Percentiles rank a stretch among this genome's conserved stretches.
Conservation (phyloP, 1,140 invertebrate genomes). For the Drosophila orena region DNA sequence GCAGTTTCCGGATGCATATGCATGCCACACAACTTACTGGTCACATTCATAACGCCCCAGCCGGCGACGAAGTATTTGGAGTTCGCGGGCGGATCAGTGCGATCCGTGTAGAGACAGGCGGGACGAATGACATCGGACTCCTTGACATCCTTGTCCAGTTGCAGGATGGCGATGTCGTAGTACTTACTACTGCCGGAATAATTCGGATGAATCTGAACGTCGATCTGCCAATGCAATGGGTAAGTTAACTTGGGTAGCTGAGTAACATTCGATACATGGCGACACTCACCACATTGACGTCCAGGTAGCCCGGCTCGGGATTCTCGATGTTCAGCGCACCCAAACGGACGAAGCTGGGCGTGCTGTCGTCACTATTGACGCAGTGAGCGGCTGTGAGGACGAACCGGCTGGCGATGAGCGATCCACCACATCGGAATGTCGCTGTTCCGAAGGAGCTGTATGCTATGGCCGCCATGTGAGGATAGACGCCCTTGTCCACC, state of each 20-base stretch:
- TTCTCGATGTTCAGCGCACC: slow-evolving; percentile 58
- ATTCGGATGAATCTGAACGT: slow-evolving; percentile 55
- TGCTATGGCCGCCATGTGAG: slow-evolving; percentile 79
- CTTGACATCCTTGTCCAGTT: slow-evolving; percentile 47
- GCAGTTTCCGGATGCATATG: too few species aligned
- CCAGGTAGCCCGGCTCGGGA: slow-evolving; percentile 22
- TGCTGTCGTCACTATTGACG: slow-evolving; percentile 79
- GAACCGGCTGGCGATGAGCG: slow-evolving; percentile 84
- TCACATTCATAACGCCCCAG: slow-evolving; percentile 67
- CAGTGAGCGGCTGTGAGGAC: slow-evolving; percentile 92
- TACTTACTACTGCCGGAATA: slow-evolving; percentile 66
- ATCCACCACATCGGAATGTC: slow-evolving; percentile 85
- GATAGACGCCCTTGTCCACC: slow-evolving; percentile 63
- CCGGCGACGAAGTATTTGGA: slow-evolving; percentile 60
- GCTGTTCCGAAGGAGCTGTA: slow-evolving; percentile 31
- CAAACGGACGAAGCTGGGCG: slow-evolving; percentile 61
- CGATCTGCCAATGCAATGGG: slow-evolving; percentile 6
- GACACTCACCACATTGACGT: slow-evolving; percentile 50
- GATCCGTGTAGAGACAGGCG: slow-evolving; percentile 63
- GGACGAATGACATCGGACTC: slow-evolving; percentile 35
- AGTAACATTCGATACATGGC: not conserved
- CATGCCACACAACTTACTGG: slow-evolving; percentile 41
- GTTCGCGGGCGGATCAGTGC: slow-evolving; percentile 32
- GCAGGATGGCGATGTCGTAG: slow-evolving; percentile 74
- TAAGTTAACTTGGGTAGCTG: not conserved